These are phyloP conservation scores for Thinocorus orbignyianus DNA, from an alignment of 2,113 vertebrate species.

Conservation along the genomic window DNA sequence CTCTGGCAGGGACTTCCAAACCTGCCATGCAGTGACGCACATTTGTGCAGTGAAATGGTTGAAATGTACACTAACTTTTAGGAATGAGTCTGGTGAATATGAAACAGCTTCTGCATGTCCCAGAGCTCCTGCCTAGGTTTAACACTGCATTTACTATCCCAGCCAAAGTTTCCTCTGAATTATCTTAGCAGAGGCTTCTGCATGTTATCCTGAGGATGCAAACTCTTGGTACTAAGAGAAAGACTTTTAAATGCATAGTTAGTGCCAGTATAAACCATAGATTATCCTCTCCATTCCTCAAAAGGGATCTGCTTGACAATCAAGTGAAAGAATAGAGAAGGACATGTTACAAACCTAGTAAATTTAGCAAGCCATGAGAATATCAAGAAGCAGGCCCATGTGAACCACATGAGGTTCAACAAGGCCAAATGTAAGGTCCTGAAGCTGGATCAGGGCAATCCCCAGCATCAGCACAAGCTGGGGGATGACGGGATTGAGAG, in stretches of 20 bases:
- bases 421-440: not conserved
- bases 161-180: not conserved
- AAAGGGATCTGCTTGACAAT: not conserved
- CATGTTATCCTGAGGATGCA: not conserved
- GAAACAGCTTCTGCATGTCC: constrained; percentile 24
- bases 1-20: constrained; percentile 14
- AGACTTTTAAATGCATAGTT: not conserved
- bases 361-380: not conserved
- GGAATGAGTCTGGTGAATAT: constrained; percentile 15
- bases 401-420: not conserved
- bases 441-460: not conserved
- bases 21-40: not conserved
- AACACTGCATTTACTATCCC: not conserved
- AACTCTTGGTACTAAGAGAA: not conserved
- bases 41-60: not conserved
- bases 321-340: not conserved
- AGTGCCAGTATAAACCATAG: not conserved
- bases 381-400: not conserved
- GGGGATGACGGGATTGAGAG: not conserved
- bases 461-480: not conserved
- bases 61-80: constrained; percentile 23
- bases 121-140: not conserved
- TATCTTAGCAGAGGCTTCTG: not conserved
- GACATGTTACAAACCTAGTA: not conserved
- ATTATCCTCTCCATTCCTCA: not conserved